A percentile compares a stretch with the other conserved stretches of the same genome.
Conservation (phyloP, 2,113 vertebrate genomes). For the Bostrychus sinensis region DNA sequence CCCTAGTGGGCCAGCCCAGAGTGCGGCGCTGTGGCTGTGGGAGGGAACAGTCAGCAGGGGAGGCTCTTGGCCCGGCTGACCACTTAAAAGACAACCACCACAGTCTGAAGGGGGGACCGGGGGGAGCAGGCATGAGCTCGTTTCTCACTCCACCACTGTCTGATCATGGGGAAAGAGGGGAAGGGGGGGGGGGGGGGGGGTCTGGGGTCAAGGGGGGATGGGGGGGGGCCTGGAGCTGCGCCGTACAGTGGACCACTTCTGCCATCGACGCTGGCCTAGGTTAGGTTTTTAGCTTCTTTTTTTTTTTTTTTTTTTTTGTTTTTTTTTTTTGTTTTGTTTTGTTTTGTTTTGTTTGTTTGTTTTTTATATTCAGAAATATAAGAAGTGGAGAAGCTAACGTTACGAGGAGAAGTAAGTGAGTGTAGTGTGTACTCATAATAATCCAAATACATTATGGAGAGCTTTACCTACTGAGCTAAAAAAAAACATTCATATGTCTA, state of each 20-base stretch:
- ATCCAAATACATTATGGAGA: not conserved
- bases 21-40: slow-evolving; percentile 67
- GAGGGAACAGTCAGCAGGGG: slow-evolving; percentile 63
- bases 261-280: slow-evolving; percentile 20
- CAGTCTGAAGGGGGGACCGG: slow-evolving; percentile 68
- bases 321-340: too few species aligned
- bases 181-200: slow-evolving; percentile 30
- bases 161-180: slow-evolving; percentile 54
- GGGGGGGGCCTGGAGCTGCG: slow-evolving; percentile 40
- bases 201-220: too few species aligned
- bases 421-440: not conserved
- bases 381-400: not conserved
- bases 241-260: slow-evolving; percentile 53
- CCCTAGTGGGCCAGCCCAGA: slow-evolving; percentile 70
- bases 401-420: not conserved
- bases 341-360: too few species aligned
- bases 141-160: slow-evolving; percentile 71
- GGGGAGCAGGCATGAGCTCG: slow-evolving; percentile 75
- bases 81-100: slow-evolving; percentile 77
- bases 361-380: not conserved
- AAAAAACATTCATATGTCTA: not conserved
- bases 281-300: too few species aligned
- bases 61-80: slow-evolving; percentile 62
- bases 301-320: too few species aligned
- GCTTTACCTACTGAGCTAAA: not conserved